These are phyloP conservation scores for Sesia apiformis DNA, from an alignment of 2,888 invertebrate genomes.

Conservation along the genomic window DNA sequence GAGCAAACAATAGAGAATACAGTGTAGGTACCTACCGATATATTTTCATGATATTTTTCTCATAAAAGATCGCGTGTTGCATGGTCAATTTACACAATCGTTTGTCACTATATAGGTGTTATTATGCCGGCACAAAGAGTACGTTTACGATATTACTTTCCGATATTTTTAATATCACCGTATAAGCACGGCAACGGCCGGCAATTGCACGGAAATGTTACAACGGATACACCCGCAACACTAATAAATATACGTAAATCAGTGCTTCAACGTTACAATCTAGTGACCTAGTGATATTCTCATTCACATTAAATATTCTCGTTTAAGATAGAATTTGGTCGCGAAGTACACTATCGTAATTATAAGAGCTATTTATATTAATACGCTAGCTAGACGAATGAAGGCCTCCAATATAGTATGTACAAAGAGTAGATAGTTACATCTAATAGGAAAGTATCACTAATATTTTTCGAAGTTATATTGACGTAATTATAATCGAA, in stretches of 20 bases:
- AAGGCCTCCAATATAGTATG: conserved; percentile 64
- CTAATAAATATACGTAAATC: conserved; percentile 16
- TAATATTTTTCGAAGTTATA: conserved; percentile 18
- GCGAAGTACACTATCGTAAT: conserved; percentile 34
- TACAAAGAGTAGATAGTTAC: conserved; percentile 28
- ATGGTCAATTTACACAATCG: too few species aligned
- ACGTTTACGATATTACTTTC: too few species aligned
- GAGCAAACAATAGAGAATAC: too few species aligned
- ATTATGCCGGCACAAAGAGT: too few species aligned
- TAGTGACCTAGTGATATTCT: conserved; percentile 47
- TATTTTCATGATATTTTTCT: too few species aligned
- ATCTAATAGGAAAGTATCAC: conserved; percentile 47
- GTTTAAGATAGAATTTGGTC: conserved; percentile 57
- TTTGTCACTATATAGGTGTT: too few species aligned
- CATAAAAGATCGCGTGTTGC: too few species aligned
- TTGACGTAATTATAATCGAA: too few species aligned
- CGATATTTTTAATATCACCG: too few species aligned
- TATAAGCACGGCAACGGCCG: neutral
- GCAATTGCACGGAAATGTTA: neutral
- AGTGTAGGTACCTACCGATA: too few species aligned
- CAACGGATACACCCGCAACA: neutral
- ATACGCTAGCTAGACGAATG: conserved; percentile 47
- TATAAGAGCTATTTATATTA: conserved; percentile 21
- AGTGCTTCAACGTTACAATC: conserved; percentile 24
- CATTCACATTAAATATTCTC: conserved; percentile 16